These are phyloP conservation scores for Thamnophis sirtalis DNA, from an alignment of 2,113 vertebrate species.

Conservation along the genomic window DNA sequence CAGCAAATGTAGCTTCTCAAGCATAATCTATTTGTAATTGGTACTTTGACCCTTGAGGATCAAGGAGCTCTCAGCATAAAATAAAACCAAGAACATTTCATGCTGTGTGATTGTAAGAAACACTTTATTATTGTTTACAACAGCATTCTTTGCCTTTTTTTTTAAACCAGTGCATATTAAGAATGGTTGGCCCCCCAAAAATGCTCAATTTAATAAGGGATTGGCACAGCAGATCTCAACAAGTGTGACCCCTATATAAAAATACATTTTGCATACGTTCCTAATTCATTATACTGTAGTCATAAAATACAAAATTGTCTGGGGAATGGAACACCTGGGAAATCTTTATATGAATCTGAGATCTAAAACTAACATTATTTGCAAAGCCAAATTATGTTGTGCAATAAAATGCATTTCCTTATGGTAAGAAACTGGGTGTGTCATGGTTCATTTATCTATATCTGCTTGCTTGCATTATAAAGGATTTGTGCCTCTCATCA, in stretches of 20 bases:
- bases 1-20: neutral
- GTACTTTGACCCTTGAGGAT: neutral
- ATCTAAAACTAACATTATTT: neutral
- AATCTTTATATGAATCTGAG: neutral
- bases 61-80: neutral
- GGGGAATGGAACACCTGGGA: neutral
- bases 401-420: neutral
- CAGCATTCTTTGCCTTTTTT: neutral
- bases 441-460: neutral
- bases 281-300: slow-evolving; percentile 2
- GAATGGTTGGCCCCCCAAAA: neutral
- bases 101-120: neutral
- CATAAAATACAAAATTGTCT: slow-evolving; percentile 6
- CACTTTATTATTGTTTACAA: neutral
- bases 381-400: fast-evolving
- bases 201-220: neutral
- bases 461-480: neutral
- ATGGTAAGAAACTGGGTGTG: neutral
- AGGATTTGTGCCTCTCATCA: neutral
- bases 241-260: neutral
- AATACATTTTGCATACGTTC: neutral
- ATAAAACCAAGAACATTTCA: neutral
- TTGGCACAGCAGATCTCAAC: neutral
- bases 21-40: neutral
- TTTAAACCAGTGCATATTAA: neutral